Conservation (phyloP, 2,888 invertebrate species). For the Carcina quercana region DNA sequence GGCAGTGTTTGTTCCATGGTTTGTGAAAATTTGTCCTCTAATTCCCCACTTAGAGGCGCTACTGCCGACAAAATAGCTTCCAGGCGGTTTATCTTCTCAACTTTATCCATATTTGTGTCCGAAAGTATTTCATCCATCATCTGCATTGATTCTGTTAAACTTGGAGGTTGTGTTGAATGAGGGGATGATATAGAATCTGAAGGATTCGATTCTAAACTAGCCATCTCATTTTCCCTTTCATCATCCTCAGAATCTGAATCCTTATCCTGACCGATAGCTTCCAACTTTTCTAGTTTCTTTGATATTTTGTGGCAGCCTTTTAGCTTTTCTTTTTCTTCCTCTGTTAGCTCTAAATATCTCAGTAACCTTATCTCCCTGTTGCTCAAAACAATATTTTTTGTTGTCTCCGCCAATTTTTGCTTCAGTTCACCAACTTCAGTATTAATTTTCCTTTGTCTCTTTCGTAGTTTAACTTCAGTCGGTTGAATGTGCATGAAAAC, state of each 20-base stretch:
- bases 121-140: conserved; percentile 89
- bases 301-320: conserved; percentile 95
- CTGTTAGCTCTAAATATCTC: conserved; percentile 91
- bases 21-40: conserved; percentile 67
- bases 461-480: conserved; percentile 88
- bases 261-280: conserved; percentile 84
- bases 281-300: conserved; percentile 92
- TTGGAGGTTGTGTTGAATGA: conserved; percentile 84
- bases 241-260: conserved; percentile 85
- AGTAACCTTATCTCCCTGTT: conserved; percentile 93
- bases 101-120: conserved; percentile 87
- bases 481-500: conserved; percentile 89
- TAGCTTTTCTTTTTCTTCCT: conserved; percentile 93
- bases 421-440: conserved; percentile 92
- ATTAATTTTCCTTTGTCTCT: conserved; percentile 92
- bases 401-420: conserved; percentile 84
- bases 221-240: conserved; percentile 83
- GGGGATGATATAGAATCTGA: conserved; percentile 86
- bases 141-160: conserved; percentile 92
- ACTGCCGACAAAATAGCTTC: conserved; percentile 90
- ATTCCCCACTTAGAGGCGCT: conserved; percentile 79
- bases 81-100: conserved; percentile 89
- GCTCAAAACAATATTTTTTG: conserved; percentile 91
- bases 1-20: conserved; percentile 70
- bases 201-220: conserved; percentile 86